phyloP scores from a whole-genome alignment of 2,888 invertebrate species.

The Chironomus riparius region DNA sequence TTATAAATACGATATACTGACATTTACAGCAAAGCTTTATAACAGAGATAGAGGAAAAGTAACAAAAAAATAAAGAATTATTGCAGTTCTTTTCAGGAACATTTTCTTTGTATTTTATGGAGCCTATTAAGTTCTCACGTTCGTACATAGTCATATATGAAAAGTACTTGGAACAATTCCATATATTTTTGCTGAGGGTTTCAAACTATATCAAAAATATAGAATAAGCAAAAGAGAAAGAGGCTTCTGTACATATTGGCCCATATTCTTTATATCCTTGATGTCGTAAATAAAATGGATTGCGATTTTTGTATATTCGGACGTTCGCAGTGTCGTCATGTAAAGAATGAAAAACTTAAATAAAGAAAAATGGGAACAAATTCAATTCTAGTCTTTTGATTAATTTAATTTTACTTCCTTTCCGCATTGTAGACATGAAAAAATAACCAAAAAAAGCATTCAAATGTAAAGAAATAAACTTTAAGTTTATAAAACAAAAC shows the following conservation, averaged over 20 bases:
- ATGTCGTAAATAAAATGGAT: too few relatives aligned
- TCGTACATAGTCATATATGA: background rate
- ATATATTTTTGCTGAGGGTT: background rate
- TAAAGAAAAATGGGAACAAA: background rate
- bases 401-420: background rate
- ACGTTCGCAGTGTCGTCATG: too few relatives aligned
- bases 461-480: too few relatives aligned
- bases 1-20: too few relatives aligned
- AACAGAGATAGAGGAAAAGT: background rate
- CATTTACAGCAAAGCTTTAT: background rate
- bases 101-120: constrained; percentile 7
- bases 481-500: too few relatives aligned
- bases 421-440: too few relatives aligned
- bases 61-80: background rate
- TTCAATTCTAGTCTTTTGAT: background rate
- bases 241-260: background rate
- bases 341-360: background rate
- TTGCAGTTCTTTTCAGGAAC: background rate
- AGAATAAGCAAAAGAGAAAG: too few relatives aligned
- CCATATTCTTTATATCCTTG: background rate
- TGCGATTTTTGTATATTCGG: too few relatives aligned
- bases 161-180: constrained; percentile 9
- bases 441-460: too few relatives aligned
- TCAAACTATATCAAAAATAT: background rate
- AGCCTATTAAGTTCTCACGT: constrained; percentile 20